Conservation (phyloP, 2,113 vertebrate genomes). For the Spermophilus dauricus region DNA sequence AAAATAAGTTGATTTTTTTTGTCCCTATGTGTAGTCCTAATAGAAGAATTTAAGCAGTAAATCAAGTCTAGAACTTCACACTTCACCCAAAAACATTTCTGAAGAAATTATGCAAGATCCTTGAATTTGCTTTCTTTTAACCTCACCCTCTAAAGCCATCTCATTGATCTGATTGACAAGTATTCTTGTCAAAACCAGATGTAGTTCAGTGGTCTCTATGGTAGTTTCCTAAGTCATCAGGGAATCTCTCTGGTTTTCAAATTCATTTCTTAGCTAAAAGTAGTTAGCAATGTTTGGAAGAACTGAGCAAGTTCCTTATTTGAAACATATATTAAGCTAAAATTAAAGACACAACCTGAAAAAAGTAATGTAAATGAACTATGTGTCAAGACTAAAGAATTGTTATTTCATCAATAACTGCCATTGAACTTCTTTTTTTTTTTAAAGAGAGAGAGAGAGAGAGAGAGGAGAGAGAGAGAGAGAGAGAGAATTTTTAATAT, state of each 20-base stretch:
- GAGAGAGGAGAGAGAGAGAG: too few species aligned
- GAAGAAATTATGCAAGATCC: background rate
- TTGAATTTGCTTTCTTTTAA: background rate
- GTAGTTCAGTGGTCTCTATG: background rate
- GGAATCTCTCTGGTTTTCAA: background rate
- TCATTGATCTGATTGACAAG: background rate
- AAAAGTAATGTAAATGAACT: background rate
- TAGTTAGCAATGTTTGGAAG: background rate
- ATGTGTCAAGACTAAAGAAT: background rate
- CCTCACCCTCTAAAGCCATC: background rate
- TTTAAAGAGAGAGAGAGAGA: too few species aligned
- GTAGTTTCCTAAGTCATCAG: slow-evolving; percentile 43
- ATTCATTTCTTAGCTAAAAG: background rate
- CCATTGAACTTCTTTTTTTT: background rate
- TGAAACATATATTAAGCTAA: background rate
- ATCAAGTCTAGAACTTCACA: background rate
- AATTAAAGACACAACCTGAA: background rate
- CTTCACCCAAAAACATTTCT: background rate
- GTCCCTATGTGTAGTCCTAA: background rate
- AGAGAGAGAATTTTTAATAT: too few species aligned
- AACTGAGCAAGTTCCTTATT: background rate
- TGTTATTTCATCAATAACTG: background rate
- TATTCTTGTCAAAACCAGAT: background rate
- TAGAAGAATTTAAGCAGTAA: background rate
- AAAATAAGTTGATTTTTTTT: background rate